Base-by-base conservation (phyloP, 2,113 vertebrate genomes). In the Silurus meridionalis region DNA sequence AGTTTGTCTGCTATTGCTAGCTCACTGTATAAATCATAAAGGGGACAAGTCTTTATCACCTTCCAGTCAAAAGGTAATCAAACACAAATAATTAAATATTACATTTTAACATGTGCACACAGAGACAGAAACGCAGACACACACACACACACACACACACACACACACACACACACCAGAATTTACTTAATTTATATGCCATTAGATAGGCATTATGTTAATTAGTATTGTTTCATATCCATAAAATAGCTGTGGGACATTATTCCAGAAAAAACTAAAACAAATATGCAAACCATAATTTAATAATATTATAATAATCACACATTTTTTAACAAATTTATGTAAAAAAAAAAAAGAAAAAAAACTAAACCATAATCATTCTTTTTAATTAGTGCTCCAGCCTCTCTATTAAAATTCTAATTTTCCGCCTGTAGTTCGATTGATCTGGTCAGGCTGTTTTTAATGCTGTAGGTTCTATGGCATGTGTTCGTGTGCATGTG, bases 41-140 rank as follows among this genome's bases (percentile, higher is more conserved):
- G 94, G 94, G 95, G 95, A 94, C 94, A 96, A 95, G 96, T 96
- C 96, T 96, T 96, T 95, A 96, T 96, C 95, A 96, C 95, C 95
- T 96, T 94, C 94, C 93, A 92, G 94, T 95, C 93, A 94, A 95
- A 94, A 97, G 96, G 96, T 96, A 95, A 96, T 97, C 95, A 97
- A 94, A 96, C 95, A 94, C 95, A 94, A 94, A 93, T 96, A 97
- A 97, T 97, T 96, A 97, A 96, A 95, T 96, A 96, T 97, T 96
- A 97, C 93, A 95, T 96, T 95, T 96, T 95, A 95, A 96, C 94
- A 95, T 92, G 92, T 90, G 89, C 92, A 94, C 72, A 85, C 75
- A 85, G 15, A 66, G 37, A 83, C 11, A 71, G 52, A 57, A 52
- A 71, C 55, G 3, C 61, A 53, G 60, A 46, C 55, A 50, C 67